Base-by-base conservation (phyloP, 2,888 invertebrate species). In the Odontomyia ornata region DNA sequence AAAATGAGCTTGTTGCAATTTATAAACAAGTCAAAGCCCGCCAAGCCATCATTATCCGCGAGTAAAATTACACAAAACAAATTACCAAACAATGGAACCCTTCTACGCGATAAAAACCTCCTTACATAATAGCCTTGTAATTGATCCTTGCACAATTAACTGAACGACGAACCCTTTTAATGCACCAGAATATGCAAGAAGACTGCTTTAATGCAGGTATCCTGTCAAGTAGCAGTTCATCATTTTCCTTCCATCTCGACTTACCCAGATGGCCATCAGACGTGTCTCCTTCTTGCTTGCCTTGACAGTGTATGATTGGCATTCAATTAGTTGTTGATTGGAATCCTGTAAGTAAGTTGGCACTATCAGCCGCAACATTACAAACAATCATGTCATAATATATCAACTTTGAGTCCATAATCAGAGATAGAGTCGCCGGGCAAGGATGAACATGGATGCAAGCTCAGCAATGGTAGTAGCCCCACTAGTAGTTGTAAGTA, bases 311-410 rank as follows among this genome's bases (percentile, higher is more conserved):
- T 18, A 65, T 69, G 69, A 69, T 69, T 69, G 69, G 69, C 69
- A 69, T 69, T 69, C 69, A 69, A 69, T 69, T 69, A 69, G 69
- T 43, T 30, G 47, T 30, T 47, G 69, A 69, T 69, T 47, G 69
- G 47, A 15, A 69, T 69, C 46, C 23, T 30, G 11, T 47, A 69
- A 36, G 46, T 13, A 46, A 43, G 23, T 30, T 46, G 43, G 46
- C 67, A 67, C 67, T 46, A 23, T 18, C 21, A 23, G 23, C 46
- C 46, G 18, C 46, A 64, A 18, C 18, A 30, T 43, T 18, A 43
- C 43, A 65, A 36, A 18, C 65, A n/a, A 69, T 30, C 69, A 69
- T 43, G 47, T 69, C 69, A 69, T 69, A 69, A 69, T 47, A 69
- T 69, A 69, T 69, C 69, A 69, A 69, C 28, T 64, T 11, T 36